Conservation (phyloP, 2,888 invertebrate genomes). For the Oscheius myriophilus region DNA sequence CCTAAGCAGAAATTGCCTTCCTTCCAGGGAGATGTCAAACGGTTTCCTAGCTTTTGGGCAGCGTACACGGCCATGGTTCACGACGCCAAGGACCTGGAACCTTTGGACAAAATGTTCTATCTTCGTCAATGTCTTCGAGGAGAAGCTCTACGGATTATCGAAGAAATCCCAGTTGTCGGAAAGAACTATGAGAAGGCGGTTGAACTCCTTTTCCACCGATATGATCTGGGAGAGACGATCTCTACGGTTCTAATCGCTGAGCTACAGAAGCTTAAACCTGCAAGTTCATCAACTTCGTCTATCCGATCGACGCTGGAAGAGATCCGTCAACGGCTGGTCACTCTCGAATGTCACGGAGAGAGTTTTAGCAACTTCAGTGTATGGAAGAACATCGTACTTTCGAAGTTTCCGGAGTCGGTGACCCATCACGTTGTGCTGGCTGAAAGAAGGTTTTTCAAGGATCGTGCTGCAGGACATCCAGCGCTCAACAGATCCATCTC, state of each 20-base stretch:
- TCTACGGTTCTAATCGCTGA: background rate
- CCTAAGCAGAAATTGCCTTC: too few relatives aligned
- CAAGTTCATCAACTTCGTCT: background rate
- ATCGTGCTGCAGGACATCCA: background rate
- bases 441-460: background rate
- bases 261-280: background rate
- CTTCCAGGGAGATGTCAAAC: too few relatives aligned
- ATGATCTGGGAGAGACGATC: background rate
- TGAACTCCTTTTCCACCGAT: background rate
- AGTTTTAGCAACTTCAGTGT: background rate
- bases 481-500: background rate
- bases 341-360: slow-evolving; percentile 1
- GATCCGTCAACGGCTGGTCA: background rate
- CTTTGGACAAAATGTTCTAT: too few relatives aligned
- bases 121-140: too few relatives aligned
- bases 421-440: background rate
- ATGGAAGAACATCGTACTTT: background rate
- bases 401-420: background rate
- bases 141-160: too few relatives aligned
- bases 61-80: too few relatives aligned
- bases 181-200: background rate
- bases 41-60: too few relatives aligned
- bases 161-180: too few relatives aligned
- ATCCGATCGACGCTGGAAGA: background rate
- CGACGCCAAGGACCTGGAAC: too few relatives aligned